Evolutionary conservation across 2,888 invertebrate genomes (phyloP).

Genomic region (Aspidapion aeneum): DNA sequence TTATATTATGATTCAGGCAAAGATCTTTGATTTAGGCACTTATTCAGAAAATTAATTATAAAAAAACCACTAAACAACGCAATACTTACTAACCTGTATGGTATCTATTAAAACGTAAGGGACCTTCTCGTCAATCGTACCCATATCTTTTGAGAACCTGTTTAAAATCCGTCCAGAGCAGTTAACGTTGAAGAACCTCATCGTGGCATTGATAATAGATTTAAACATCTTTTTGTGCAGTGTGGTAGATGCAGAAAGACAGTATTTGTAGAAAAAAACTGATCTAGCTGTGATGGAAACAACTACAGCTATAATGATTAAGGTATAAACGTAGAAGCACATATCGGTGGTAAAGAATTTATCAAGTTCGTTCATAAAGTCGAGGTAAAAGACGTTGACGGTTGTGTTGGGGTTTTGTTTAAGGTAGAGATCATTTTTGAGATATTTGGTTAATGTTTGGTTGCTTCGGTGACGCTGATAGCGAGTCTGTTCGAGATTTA

Average conservation of each 20-base stretch:
- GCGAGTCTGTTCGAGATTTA: slow-evolving; percentile 38
- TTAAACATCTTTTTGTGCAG: slow-evolving; percentile 53
- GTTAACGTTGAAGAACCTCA: slow-evolving; percentile 67
- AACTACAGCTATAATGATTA: slow-evolving; percentile 38
- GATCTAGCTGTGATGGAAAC: slow-evolving; percentile 48
- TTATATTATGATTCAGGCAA: too few relatives aligned
- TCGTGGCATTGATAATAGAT: slow-evolving; percentile 59
- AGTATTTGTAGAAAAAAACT: slow-evolving; percentile 50
- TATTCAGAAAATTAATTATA: too few relatives aligned
- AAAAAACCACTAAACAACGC: too few relatives aligned
- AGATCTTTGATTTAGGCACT: too few relatives aligned
- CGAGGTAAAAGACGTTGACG: slow-evolving; percentile 29
- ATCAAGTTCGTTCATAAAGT: slow-evolving; percentile 17
- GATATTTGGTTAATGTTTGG: slow-evolving; percentile 21
- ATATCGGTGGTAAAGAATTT: slow-evolving; percentile 30
- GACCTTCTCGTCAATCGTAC: slow-evolving; percentile 53
- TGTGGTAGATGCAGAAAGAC: slow-evolving; percentile 52
- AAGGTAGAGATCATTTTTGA: slow-evolving; percentile 10
- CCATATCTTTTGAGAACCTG: slow-evolving; percentile 70
- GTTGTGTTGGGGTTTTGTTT: slow-evolving; percentile 8
- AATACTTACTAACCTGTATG: slow-evolving; percentile 43
- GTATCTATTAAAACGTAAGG: slow-evolving; percentile 52
- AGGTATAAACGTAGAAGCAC: slow-evolving; percentile 35
- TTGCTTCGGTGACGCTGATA: slow-evolving; percentile 24
- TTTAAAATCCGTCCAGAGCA: slow-evolving; percentile 62